Base-by-base conservation (phyloP, 2,888 invertebrate species). In the Epicampocera succincta region DNA sequence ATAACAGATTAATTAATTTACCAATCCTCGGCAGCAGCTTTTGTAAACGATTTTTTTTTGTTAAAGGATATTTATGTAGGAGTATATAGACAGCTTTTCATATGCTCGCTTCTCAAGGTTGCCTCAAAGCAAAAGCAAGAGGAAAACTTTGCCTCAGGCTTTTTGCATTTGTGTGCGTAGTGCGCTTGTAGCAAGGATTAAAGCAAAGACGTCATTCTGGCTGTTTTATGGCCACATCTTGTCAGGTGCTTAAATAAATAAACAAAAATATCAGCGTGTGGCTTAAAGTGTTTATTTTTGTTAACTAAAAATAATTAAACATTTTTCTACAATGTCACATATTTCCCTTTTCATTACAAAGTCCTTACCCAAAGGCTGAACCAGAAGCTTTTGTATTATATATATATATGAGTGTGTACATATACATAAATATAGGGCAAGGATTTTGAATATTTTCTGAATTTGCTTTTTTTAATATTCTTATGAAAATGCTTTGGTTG, bases 171-270 rank as follows among this genome's bases (percentile, higher is more conserved):
- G 3, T 50, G n/a, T 21, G n/a, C 40, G 15, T 3, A 12, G 3
- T 71, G 48, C 17, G 25, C 9, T 13, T 63, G 42, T 29, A 38
- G 25, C 12, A 19, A 40, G 44, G 40, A 63, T 68, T 61, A 40
- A 61, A 61, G 17, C 13, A 48, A 74, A n/a, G 44, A 54, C 74
- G 58, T 56, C 68, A 63, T 63, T 58, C 33, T 65, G 63, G 29
- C 48, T 56, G 12, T 58, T 48, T 52, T 60, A 19, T 50, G 17
- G 17, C 40, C 25, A 48, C 2, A 29, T 48, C 1, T 42, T 17
- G 12, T 11, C 12, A 40, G 58, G 52, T 21, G 40, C 68, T 21
- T 17, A 33, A 17, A 44, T 12, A 50, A 65, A 65, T 54, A 25
- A 13, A 33, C 33, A 8, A 61, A 29, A 8, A 40, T 38, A 33